These are phyloP conservation scores for Caenorhabditis plicata DNA, from an alignment of 2,888 invertebrate species.

Conservation along the genomic window DNA sequence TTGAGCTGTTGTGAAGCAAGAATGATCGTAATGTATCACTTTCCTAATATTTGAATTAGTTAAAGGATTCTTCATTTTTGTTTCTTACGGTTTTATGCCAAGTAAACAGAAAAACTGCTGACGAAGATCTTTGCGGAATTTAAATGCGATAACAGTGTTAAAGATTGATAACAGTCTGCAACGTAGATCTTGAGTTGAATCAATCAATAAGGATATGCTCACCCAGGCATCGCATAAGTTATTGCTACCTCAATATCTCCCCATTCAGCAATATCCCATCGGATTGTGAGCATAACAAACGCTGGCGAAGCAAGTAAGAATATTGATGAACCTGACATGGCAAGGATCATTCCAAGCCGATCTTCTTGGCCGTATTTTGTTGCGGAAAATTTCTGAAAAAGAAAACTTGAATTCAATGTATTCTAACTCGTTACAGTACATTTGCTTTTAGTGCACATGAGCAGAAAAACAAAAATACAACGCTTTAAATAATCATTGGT, in stretches of 20 bases:
- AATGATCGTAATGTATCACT: too few species aligned
- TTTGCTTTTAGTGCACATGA: too few species aligned
- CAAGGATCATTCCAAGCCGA: conserved; percentile 35
- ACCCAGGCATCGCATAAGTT: conserved; percentile 53
- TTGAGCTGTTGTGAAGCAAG: too few species aligned
- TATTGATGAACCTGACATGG: conserved; percentile 44
- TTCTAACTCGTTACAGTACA: too few species aligned
- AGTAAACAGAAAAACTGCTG: conserved; percentile 29
- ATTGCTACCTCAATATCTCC: conserved; percentile 44
- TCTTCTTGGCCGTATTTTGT: conserved; percentile 26
- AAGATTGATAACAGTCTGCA: conserved; percentile 44
- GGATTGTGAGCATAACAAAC: conserved; percentile 49
- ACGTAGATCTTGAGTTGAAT: neutral
- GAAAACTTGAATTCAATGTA: too few species aligned
- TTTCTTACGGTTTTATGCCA: too few species aligned
- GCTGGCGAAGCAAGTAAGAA: conserved; percentile 42
- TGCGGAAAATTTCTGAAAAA: conserved; percentile 15
- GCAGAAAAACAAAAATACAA: too few species aligned
- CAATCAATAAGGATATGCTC: neutral
- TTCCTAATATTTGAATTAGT: too few species aligned
- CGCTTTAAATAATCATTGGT: too few species aligned
- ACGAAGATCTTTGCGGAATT: conserved; percentile 40
- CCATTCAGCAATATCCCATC: conserved; percentile 40
- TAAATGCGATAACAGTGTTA: conserved; percentile 44
- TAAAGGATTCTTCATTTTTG: too few species aligned